Conservation (phyloP, 2,888 invertebrate genomes). For the Napeogenes inachia region DNA sequence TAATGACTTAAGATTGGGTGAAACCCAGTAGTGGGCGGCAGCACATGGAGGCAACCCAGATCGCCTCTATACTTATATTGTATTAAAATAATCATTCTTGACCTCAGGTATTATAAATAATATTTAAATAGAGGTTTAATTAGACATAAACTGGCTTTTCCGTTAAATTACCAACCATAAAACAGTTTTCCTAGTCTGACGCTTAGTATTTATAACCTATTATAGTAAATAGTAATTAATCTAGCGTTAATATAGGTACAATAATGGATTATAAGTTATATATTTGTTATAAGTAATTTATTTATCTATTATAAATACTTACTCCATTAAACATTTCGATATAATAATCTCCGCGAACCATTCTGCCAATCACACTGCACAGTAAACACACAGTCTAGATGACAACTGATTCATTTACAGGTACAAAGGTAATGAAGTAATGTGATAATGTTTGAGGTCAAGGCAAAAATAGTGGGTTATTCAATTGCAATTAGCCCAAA, state of each 20-base stretch:
- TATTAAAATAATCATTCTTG: background rate
- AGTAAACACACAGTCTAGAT: conserved; percentile 2
- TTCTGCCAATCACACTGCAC: background rate
- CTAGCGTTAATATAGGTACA: background rate
- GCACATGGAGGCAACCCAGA: background rate
- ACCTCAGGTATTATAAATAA: conserved; percentile 7
- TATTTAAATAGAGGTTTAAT: background rate
- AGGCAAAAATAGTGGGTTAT: background rate
- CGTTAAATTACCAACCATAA: too few species aligned
- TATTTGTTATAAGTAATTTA: too few species aligned
- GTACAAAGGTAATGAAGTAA: background rate
- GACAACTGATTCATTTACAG: conserved; percentile 1
- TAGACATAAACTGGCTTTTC: background rate
- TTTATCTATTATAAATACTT: background rate
- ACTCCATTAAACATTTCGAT: background rate
- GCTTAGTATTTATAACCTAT: too few species aligned
- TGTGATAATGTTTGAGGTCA: background rate
- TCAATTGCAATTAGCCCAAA: conserved; percentile 2
- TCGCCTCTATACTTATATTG: background rate
- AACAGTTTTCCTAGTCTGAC: too few species aligned
- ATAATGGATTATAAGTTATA: too few species aligned
- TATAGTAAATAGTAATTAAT: background rate
- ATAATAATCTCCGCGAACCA: conserved; percentile 1
- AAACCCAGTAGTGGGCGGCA: background rate
- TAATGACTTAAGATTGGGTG: background rate